phyloP scores from a whole-genome alignment of 2,797 vertebrate species.

The Urophycis tenuis region DNA sequence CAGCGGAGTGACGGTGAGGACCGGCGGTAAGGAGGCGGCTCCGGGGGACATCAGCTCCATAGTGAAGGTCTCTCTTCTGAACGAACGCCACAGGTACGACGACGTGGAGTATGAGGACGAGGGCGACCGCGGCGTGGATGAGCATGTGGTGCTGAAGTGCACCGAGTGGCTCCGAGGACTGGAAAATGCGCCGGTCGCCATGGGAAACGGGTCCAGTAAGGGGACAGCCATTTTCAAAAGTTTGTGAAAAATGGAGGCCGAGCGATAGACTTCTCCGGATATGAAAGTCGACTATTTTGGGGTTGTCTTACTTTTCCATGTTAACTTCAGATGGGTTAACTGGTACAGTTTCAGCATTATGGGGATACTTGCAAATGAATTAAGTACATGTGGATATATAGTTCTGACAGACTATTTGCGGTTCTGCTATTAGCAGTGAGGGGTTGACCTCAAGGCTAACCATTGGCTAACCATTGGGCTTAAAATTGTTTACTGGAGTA shows the following conservation, averaged over 20 bases:
- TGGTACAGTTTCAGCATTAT: neutral
- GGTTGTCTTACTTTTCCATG: neutral
- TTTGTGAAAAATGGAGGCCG: slow-evolving; percentile 25
- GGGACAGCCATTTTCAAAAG: slow-evolving; percentile 28
- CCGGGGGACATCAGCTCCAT: slow-evolving; percentile 56
- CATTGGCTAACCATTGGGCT: neutral
- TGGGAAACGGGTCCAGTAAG: slow-evolving; percentile 29
- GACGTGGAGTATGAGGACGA: slow-evolving; percentile 83
- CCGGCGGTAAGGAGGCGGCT: neutral
- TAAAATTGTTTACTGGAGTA: neutral
- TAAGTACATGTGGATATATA: too few species aligned
- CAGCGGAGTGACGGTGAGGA: slow-evolving; percentile 20
- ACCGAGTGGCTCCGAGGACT: slow-evolving; percentile 83
- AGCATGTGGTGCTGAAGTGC: slow-evolving; percentile 76
- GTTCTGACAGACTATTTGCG: neutral
- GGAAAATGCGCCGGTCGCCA: slow-evolving; percentile 62
- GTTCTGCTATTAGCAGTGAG: neutral
- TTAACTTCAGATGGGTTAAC: neutral
- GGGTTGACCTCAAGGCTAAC: neutral
- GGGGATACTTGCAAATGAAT: neutral
- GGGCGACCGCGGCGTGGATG: slow-evolving; percentile 54
- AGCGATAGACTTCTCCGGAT: neutral
- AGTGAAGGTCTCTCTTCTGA: slow-evolving; percentile 78
- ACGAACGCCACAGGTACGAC: slow-evolving; percentile 78
- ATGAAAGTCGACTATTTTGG: neutral